Conservation (phyloP, 2,888 invertebrate genomes). For the Meteorus colon region DNA sequence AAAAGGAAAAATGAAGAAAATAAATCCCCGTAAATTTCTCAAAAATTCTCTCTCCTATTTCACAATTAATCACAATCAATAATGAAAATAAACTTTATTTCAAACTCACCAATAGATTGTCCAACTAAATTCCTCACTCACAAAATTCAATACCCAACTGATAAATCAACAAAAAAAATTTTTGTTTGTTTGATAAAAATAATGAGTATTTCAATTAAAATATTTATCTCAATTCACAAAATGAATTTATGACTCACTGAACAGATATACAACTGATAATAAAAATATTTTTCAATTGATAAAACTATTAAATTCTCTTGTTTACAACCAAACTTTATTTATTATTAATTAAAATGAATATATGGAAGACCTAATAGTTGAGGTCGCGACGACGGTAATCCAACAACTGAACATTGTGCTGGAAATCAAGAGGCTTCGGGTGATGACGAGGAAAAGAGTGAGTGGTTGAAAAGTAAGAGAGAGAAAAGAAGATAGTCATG, state of each 20-base stretch:
- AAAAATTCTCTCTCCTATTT: background rate
- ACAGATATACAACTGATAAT: background rate
- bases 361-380: background rate
- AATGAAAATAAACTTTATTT: background rate
- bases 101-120: background rate
- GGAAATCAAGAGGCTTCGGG: conserved; percentile 16
- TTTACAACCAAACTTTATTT: background rate
- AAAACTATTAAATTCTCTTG: background rate
- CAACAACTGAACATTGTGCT: conserved; percentile 19
- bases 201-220: background rate
- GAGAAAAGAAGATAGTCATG: background rate
- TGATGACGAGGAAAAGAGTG: conserved; percentile 7
- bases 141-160: background rate
- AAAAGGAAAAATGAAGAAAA: background rate
- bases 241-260: background rate
- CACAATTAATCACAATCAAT: background rate
- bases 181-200: background rate
- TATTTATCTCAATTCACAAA: background rate
- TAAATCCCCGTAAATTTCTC: background rate
- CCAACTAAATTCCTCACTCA: background rate
- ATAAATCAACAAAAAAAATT: background rate
- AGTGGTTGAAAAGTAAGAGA: conserved; percentile 5
- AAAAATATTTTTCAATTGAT: background rate
- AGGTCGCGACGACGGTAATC: conserved; percentile 15
- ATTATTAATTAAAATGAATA: background rate